These are phyloP conservation scores for Drosophila lacertosa DNA, from an alignment of 1,140 invertebrate genomes.

Conservation along the genomic window DNA sequence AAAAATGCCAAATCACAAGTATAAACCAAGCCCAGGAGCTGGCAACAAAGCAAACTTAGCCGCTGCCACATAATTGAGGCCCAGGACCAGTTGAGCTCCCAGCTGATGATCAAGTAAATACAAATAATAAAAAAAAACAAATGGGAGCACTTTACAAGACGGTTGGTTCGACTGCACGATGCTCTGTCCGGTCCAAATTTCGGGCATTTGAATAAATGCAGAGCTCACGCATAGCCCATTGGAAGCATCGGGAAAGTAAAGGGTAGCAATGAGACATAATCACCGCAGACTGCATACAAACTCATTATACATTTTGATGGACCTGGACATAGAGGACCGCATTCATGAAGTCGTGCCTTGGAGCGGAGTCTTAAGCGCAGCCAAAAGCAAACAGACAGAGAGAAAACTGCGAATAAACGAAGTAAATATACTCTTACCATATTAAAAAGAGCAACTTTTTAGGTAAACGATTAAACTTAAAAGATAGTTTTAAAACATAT, in stretches of 20 bases:
- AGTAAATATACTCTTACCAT: neutral
- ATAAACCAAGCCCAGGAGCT: conserved; percentile 33
- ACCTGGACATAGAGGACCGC: conserved; percentile 29
- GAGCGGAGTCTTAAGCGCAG: conserved; percentile 26
- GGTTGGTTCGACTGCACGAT: conserved; percentile 3
- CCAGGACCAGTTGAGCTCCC: neutral
- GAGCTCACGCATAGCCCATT: neutral
- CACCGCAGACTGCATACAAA: conserved; percentile 17
- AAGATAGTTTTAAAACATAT: too few species aligned
- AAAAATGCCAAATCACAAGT: conserved; percentile 27
- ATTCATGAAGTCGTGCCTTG: conserved; percentile 34
- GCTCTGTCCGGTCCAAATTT: conserved; percentile 7
- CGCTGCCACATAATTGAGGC: conserved; percentile 30
- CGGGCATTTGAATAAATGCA: conserved; percentile 7
- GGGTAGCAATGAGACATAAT: conserved; percentile 9
- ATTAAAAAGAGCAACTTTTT: too few species aligned
- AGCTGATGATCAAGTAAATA: conserved; percentile 4
- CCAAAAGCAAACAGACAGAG: neutral
- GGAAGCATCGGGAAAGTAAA: neutral
- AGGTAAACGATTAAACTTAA: too few species aligned
- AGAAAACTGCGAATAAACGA: neutral
- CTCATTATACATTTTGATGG: conserved; percentile 39
- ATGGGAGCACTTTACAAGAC: neutral
- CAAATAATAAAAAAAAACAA: neutral
- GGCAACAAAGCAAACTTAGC: conserved; percentile 32